These are phyloP conservation scores for Illadopsis cleaveri DNA, from an alignment of 2,113 vertebrate genomes.

Conservation along the genomic window DNA sequence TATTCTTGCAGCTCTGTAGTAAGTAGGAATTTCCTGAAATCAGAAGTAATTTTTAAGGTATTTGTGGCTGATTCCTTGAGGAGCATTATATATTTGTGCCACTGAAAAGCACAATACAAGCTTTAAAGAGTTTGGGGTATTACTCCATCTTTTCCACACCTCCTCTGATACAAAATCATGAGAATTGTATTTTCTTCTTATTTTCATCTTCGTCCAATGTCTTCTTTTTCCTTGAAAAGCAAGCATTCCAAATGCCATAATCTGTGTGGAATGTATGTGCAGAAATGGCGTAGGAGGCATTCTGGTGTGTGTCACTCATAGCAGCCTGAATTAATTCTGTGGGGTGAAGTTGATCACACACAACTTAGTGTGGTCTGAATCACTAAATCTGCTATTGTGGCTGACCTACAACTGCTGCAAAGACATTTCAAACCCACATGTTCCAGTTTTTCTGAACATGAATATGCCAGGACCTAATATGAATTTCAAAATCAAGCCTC, in stretches of 20 bases:
- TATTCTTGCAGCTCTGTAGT: neutral
- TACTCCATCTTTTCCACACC: neutral
- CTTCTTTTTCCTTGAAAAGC: neutral
- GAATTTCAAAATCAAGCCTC: conserved; percentile 19
- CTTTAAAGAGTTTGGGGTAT: neutral
- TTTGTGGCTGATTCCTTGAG: neutral
- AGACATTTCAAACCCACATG: conserved; percentile 9
- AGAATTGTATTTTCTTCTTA: neutral
- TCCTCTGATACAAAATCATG: neutral
- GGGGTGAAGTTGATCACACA: neutral
- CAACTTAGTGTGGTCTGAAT: neutral
- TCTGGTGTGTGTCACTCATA: neutral
- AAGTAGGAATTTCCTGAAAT: neutral
- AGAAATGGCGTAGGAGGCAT: neutral
- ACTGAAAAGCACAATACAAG: neutral
- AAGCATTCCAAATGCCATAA: neutral
- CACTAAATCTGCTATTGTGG: neutral
- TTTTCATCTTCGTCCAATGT: neutral
- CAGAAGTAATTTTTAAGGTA: neutral
- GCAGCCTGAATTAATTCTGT: neutral
- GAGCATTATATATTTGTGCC: neutral
- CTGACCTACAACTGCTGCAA: neutral
- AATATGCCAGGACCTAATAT: neutral
- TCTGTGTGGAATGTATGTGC: neutral
- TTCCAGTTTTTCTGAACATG: neutral